phyloP scores from a whole-genome alignment of 2,888 invertebrate genomes.

The Pseudococcus viburni region DNA sequence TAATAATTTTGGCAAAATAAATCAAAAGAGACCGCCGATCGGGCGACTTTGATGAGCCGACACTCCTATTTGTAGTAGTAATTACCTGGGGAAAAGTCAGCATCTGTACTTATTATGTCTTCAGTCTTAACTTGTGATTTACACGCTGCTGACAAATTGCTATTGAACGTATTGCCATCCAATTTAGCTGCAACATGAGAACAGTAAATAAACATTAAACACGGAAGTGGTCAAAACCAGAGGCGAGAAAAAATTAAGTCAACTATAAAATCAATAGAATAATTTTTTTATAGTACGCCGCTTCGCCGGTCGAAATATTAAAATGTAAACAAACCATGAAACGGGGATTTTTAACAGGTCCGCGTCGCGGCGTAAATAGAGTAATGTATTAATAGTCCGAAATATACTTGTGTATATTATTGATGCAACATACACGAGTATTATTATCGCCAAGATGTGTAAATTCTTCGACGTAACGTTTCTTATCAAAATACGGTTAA shows the following conservation, averaged over 20 bases:
- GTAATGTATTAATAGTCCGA: not conserved
- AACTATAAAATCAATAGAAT: not conserved
- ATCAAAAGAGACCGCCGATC: constrained; percentile 23
- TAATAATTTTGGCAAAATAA: not conserved
- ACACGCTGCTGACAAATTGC: constrained; percentile 54
- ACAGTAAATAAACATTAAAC: constrained; percentile 31
- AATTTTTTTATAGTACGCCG: constrained; percentile 11
- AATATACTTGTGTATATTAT: not conserved
- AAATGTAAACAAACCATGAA: constrained; percentile 36
- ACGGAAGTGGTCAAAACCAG: not conserved
- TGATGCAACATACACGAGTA: constrained; percentile 31
- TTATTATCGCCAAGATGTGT: constrained; percentile 42
- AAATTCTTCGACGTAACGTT: constrained; percentile 41
- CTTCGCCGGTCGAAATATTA: not conserved
- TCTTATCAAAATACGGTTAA: constrained; percentile 47
- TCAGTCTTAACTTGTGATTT: constrained; percentile 60
- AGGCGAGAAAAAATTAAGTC: not conserved
- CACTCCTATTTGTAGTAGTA: not conserved
- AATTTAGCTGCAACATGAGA: constrained; percentile 56
- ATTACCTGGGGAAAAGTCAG: constrained; percentile 56
- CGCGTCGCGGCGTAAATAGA: constrained; percentile 2
- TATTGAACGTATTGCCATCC: constrained; percentile 52
- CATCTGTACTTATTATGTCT: constrained; percentile 51
- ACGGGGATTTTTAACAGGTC: not conserved
- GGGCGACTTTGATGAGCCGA: not conserved